These are phyloP conservation scores for Dasysyrphus tricinctus DNA, from an alignment of 2,888 invertebrate genomes.

Conservation along the genomic window DNA sequence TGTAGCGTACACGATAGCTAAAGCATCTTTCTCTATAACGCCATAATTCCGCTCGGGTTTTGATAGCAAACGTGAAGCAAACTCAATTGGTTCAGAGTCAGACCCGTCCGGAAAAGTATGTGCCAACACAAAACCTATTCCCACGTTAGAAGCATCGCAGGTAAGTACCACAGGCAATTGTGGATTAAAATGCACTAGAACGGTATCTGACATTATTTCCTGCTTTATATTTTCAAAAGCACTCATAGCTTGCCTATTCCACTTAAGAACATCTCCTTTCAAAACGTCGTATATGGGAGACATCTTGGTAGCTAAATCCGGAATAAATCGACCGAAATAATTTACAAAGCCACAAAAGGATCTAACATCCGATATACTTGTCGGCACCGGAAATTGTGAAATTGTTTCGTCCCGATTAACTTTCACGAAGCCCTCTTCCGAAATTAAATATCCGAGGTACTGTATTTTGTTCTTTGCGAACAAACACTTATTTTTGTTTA, in stretches of 20 bases:
- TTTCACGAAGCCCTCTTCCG: background rate
- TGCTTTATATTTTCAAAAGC: slow-evolving; percentile 76
- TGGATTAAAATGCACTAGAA: slow-evolving; percentile 76
- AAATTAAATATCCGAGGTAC: background rate
- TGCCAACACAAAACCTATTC: too few species aligned
- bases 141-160: too few species aligned
- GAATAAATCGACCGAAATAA: slow-evolving; percentile 78
- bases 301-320: slow-evolving; percentile 75
- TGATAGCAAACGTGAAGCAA: slow-evolving; percentile 78
- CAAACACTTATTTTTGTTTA: background rate
- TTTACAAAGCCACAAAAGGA: slow-evolving; percentile 78
- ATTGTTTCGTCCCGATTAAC: slow-evolving; percentile 27
- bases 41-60: slow-evolving; percentile 46
- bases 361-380: slow-evolving; percentile 73
- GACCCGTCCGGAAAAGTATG: slow-evolving; percentile 68
- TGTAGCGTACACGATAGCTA: background rate
- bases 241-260: slow-evolving; percentile 73
- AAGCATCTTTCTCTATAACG: background rate
- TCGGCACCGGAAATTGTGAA: slow-evolving; percentile 60
- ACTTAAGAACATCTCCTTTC: slow-evolving; percentile 67
- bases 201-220: slow-evolving; percentile 63
- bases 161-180: slow-evolving; percentile 73
- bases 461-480: background rate
- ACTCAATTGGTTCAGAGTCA: slow-evolving; percentile 80
- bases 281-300: slow-evolving; percentile 77